Percentiles rank a stretch among this genome's conserved stretches.
phyloP scores from a whole-genome alignment of 1,140 invertebrate species.

The Zaprionus lachaisei region DNA sequence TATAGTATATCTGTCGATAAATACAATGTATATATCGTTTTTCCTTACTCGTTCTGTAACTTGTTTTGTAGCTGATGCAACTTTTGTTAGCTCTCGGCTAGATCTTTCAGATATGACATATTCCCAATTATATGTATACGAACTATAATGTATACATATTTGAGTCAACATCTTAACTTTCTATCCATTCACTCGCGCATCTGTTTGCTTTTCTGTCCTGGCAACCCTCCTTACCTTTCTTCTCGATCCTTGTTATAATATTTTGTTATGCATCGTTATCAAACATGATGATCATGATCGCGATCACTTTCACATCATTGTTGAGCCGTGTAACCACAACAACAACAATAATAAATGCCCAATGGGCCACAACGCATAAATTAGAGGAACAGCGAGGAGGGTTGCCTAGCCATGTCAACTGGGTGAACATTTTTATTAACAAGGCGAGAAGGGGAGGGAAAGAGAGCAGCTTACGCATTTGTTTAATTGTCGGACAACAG shows the following conservation, averaged over 20 bases:
- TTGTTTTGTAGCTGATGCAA: background rate
- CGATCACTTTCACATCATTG: conserved; percentile 31
- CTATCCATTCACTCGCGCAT: conserved; percentile 2
- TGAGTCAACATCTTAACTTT: conserved; percentile 1
- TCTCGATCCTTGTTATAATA: conserved; percentile 19
- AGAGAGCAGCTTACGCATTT: conserved; percentile 9
- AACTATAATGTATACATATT: background rate
- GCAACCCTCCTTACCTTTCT: conserved; percentile 26
- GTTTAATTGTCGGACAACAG: conserved; percentile 17
- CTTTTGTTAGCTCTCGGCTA: background rate
- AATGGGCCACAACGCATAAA: conserved; percentile 73
- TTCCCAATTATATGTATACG: no score
- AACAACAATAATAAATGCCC: conserved; percentile 55
- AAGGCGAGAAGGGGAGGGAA: background rate
- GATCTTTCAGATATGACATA: background rate
- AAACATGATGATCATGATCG: conserved; percentile 15
- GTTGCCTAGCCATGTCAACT: conserved; percentile 30
- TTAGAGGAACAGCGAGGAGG: conserved; percentile 36
- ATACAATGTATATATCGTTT: background rate
- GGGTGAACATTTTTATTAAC: conserved; percentile 72
- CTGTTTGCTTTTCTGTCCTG: conserved; percentile 23
- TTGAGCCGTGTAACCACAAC: conserved; percentile 10
- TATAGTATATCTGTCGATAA: background rate
- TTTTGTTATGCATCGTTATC: conserved; percentile 27
- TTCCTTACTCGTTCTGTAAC: background rate